A percentile compares a stretch with the other conserved stretches of the same genome.
phyloP scores from a whole-genome alignment of 2,797 vertebrate species.

The Lithobates sylvaticus region DNA sequence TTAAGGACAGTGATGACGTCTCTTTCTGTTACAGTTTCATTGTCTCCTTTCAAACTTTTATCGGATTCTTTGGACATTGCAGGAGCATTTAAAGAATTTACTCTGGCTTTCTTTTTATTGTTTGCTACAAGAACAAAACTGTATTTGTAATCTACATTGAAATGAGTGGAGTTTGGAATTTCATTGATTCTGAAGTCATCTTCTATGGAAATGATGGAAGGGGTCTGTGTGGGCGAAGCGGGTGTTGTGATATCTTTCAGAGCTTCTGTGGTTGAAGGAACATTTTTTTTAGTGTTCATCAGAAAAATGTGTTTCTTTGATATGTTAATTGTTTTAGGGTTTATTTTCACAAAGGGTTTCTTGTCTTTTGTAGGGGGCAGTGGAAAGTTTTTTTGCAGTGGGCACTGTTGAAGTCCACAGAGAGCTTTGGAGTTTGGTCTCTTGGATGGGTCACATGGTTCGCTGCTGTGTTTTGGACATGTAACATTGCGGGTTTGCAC shows the following conservation, averaged over 20 bases:
- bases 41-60: conserved; percentile 28
- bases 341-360: conserved; percentile 60
- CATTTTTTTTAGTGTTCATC: conserved; percentile 43
- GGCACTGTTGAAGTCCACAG: conserved; percentile 91
- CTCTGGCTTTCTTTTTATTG: conserved; percentile 62
- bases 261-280: conserved; percentile 54
- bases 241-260: conserved; percentile 49
- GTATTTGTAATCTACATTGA: conserved; percentile 57
- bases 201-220: conserved; percentile 45
- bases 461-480: conserved; percentile 79
- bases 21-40: conserved; percentile 70
- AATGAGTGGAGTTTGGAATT: conserved; percentile 62
- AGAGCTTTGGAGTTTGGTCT: conserved; percentile 90
- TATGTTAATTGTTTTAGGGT: conserved; percentile 62
- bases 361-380: conserved; percentile 68
- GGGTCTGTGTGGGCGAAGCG: not conserved
- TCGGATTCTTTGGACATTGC: conserved; percentile 35
- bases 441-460: conserved; percentile 80
- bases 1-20: not conserved
- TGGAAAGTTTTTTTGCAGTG: conserved; percentile 71
- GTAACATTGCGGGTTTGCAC: conserved; percentile 85
- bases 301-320: conserved; percentile 46
- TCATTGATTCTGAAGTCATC: conserved; percentile 56
- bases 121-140: conserved; percentile 57
- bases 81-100: conserved; percentile 38